Percentiles rank a stretch among this genome's conserved stretches.
Conservation (phyloP, 2,888 invertebrate genomes). For the Hypercompe scribonia region DNA sequence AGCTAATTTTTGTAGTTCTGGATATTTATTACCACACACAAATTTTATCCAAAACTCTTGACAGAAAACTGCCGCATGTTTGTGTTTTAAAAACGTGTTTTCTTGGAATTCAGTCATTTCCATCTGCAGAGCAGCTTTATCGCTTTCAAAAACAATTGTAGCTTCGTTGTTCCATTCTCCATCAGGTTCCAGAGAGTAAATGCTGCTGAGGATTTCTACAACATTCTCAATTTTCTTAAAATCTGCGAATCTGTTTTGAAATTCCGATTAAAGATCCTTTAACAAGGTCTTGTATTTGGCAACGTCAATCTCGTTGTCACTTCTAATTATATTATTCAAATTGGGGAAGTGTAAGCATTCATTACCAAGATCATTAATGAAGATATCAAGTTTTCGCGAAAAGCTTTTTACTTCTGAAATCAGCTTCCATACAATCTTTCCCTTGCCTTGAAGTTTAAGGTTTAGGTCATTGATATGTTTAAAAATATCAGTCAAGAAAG, state of each 20-base stretch:
- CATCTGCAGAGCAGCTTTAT: conserved; percentile 44
- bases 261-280: conserved; percentile 22
- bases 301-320: conserved; percentile 36
- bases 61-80: no score
- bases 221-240: conserved; percentile 46
- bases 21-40: no score
- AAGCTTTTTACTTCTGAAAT: no score
- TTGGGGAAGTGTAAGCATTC: no score
- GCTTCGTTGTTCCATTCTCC: conserved; percentile 47
- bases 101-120: conserved; percentile 49
- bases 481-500: no score
- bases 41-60: no score
- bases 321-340: conserved; percentile 3
- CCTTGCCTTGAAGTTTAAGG: no score
- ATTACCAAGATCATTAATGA: conserved; percentile 22
- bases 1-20: no score
- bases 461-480: no score
- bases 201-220: conserved; percentile 45
- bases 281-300: conserved; percentile 40
- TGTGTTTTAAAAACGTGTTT: conserved; percentile 33
- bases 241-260: conserved; percentile 41
- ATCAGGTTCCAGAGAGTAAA: conserved; percentile 44
- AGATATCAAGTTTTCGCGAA: conserved; percentile 7
- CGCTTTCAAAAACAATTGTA: conserved; percentile 31
- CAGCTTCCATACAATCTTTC: no score